Evolutionary conservation across 2,888 invertebrate genomes (phyloP), one percentile per base, ranked within the genome.

Genomic region (Auanema sp.): DNA sequence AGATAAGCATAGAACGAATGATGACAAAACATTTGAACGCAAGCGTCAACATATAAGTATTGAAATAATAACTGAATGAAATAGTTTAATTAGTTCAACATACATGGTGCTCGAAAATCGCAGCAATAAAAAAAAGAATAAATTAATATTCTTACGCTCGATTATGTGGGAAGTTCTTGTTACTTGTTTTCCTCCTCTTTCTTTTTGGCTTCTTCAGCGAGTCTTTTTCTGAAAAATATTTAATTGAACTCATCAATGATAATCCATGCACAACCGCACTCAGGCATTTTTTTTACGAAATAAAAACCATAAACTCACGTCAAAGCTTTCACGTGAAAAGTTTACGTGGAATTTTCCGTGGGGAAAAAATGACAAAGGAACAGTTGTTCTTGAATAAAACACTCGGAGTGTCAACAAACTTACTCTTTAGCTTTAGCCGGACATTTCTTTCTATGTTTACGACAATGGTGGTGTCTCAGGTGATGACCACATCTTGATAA

Each of bases 391-490:
- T n/a, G n/a, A n/a, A n/a, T n/a, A n/a, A n/a, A n/a, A n/a, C n/a
- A n/a, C n/a, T n/a, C n/a, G 10, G 43, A 54, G 41, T 16, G 12
- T 6, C 25, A n/a, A 18, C 14, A 23, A n/a, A 57, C 66, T 42
- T 11, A 80, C 81, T 64, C 69, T 51, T 75, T 77, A 21, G 79
- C 80, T 53, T 76, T 79, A 16, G 69, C 64, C 1, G 83, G 82
- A 49, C 83, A 83, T 25, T 64, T 58, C 50, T 71, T 72, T 6
- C 79, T 65, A 61, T 83, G 83, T 55, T 83, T 83, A 18, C 75
- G 56, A 68, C 83, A 83, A 64, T 83, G 83, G 64, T 83, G 81
- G 65, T 83, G 83, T 57, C 77, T 63, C 24, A 78, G 61, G 64
- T 83, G 83, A 63, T 83, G 83, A 2, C 64, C 55, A 52, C 83